phyloP scores from a whole-genome alignment of 2,113 vertebrate genomes.

The Gorsachius goisagi region DNA sequence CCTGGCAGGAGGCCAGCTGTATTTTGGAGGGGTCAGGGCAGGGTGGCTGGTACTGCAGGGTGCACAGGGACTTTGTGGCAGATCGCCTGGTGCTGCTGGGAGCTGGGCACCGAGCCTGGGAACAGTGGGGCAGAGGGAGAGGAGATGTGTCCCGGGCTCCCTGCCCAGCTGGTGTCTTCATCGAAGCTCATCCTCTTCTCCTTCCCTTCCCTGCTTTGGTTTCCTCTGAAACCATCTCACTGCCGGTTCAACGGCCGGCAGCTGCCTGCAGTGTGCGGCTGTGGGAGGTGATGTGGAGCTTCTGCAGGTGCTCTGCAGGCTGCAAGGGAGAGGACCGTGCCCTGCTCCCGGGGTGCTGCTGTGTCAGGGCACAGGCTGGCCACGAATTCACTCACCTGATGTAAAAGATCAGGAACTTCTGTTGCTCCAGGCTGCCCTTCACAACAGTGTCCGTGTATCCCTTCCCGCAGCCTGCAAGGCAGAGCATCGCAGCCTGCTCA shows the following conservation, averaged over 20 bases:
- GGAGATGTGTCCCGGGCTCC: not conserved
- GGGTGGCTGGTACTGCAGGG: not conserved
- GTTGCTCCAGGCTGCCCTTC: conserved; percentile 81
- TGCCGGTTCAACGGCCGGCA: not conserved
- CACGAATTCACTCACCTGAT: conserved; percentile 76
- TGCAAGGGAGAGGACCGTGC: not conserved
- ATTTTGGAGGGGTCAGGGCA: not conserved
- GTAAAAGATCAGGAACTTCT: conserved; percentile 86
- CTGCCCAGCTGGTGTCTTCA: not conserved
- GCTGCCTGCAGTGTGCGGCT: not conserved
- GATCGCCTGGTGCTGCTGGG: not conserved
- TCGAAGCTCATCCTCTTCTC: not conserved
- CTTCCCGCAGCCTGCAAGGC: conserved; percentile 77
- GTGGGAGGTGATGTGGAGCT: not conserved
- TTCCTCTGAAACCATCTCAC: not conserved
- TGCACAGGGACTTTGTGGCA: not conserved
- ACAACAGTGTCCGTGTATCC: conserved; percentile 84
- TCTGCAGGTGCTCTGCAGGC: not conserved
- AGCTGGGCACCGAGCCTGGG: not conserved
- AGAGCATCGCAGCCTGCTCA: not conserved
- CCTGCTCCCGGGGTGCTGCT: not conserved
- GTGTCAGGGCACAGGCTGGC: not conserved
- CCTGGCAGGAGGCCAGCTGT: not conserved
- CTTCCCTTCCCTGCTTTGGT: not conserved
- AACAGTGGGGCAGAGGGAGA: not conserved